A percentile compares a stretch with the other conserved stretches of the same genome.
phyloP scores from a whole-genome alignment of 2,888 invertebrate genomes.

The Thelaira solivaga region DNA sequence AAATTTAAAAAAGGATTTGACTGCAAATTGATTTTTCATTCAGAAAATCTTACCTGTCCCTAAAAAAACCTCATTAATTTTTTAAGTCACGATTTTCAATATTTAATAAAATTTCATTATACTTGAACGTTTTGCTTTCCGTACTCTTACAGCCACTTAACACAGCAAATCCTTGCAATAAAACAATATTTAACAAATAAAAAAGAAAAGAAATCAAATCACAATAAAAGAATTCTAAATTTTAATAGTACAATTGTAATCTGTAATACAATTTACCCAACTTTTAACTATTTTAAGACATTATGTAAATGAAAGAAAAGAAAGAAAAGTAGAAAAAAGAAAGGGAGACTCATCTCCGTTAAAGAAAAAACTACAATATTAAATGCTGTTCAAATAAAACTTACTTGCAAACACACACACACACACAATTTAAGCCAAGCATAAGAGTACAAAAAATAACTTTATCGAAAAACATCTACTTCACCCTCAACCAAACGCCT shows the following conservation, averaged over 20 bases:
- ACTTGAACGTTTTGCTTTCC: slow-evolving; percentile 30
- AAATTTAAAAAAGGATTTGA: slow-evolving; percentile 17
- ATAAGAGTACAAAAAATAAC: not conserved
- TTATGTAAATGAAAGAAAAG: slow-evolving; percentile 45
- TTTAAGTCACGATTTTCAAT: slow-evolving; percentile 56
- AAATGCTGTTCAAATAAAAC: slow-evolving; percentile 8
- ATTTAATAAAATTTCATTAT: slow-evolving; percentile 61
- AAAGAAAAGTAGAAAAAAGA: slow-evolving; percentile 16
- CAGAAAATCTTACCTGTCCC: slow-evolving; percentile 39
- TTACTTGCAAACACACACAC: not conserved
- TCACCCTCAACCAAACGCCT: not conserved
- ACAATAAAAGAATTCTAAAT: slow-evolving; percentile 40
- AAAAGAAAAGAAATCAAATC: not conserved
- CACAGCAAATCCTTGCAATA: not conserved
- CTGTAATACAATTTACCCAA: slow-evolving; percentile 57
- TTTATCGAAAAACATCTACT: not conserved
- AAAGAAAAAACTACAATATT: slow-evolving; percentile 18
- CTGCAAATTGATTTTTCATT: slow-evolving; percentile 46
- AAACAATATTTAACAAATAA: slow-evolving; percentile 12
- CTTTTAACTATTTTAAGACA: slow-evolving; percentile 52
- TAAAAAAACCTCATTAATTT: slow-evolving; percentile 37
- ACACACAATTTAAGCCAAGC: not conserved
- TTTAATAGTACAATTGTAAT: slow-evolving; percentile 60
- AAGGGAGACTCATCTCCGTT: slow-evolving; percentile 58
- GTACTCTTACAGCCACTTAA: not conserved